These are phyloP conservation scores for Gnathonemus echidnorhynchus DNA, from an alignment of 2,113 vertebrate genomes.

Conservation along the genomic window DNA sequence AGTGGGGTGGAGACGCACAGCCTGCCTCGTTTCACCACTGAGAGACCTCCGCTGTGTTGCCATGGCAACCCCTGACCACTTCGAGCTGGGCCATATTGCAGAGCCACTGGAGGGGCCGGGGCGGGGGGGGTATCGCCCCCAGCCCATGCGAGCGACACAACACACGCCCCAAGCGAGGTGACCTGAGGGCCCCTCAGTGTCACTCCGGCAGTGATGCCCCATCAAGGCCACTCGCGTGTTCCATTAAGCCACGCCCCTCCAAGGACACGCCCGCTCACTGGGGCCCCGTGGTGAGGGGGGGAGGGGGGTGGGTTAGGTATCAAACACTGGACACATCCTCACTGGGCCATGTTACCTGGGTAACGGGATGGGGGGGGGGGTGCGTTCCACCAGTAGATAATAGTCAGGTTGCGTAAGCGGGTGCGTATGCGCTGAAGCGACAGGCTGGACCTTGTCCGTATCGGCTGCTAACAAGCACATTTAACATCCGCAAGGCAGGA, in stretches of 20 bases:
- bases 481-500: background rate
- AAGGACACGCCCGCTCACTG: background rate
- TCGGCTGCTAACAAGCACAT: background rate
- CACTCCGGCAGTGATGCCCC: background rate
- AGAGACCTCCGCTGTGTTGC: slow-evolving; percentile 22
- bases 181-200: background rate
- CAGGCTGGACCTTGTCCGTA: background rate
- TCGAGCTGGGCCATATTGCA: slow-evolving; percentile 12
- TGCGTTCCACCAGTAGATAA: slow-evolving; percentile 4
- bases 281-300: background rate
- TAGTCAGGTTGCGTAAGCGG: background rate
- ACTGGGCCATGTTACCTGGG: background rate
- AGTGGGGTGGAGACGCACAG: background rate
- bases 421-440: background rate
- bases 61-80: slow-evolving; percentile 17
- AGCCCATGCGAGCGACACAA: background rate
- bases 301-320: background rate
- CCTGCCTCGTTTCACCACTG: background rate
- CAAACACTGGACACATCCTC: background rate
- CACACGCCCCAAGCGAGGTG: background rate
- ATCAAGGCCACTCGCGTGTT: background rate
- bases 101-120: background rate
- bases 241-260: background rate
- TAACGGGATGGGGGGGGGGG: background rate
- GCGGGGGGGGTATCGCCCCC: background rate